These are phyloP conservation scores for Saxidomus purpurata DNA, from an alignment of 1,140 invertebrate genomes.

Conservation along the genomic window DNA sequence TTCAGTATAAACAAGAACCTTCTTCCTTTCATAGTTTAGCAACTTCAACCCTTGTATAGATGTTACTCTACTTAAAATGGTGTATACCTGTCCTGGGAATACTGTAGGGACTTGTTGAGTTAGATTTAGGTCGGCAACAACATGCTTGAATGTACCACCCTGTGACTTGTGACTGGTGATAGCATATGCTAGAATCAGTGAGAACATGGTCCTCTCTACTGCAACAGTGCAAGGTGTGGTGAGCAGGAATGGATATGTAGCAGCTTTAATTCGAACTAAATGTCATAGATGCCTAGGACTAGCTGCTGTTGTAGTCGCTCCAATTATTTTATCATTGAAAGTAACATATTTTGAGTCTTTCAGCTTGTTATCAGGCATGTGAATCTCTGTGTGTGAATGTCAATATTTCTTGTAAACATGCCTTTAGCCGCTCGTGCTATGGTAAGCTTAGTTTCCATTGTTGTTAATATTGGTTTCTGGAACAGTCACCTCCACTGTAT, in stretches of 20 bases:
- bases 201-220: slow-evolving; percentile 29
- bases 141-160: neutral
- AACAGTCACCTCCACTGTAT: neutral
- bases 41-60: neutral
- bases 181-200: slow-evolving; percentile 12
- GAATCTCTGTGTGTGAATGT: neutral
- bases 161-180: slow-evolving; percentile 25
- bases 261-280: neutral
- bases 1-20: too few species aligned
- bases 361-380: neutral
- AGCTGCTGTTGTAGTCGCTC: neutral
- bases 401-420: slow-evolving; percentile 58
- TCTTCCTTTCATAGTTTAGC: too few species aligned
- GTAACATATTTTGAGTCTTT: neutral
- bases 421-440: slow-evolving; percentile 14
- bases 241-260: neutral
- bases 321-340: neutral
- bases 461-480: neutral
- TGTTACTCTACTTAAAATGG: slow-evolving; percentile 22
- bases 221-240: neutral
- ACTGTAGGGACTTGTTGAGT: neutral
- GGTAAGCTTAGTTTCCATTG: slow-evolving; percentile 12
- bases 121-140: neutral
- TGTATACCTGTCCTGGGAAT: slow-evolving; percentile 10
- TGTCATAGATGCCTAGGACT: neutral